phyloP scores from a whole-genome alignment of 2,888 invertebrate species.

The Zygogramma bicolorata region DNA sequence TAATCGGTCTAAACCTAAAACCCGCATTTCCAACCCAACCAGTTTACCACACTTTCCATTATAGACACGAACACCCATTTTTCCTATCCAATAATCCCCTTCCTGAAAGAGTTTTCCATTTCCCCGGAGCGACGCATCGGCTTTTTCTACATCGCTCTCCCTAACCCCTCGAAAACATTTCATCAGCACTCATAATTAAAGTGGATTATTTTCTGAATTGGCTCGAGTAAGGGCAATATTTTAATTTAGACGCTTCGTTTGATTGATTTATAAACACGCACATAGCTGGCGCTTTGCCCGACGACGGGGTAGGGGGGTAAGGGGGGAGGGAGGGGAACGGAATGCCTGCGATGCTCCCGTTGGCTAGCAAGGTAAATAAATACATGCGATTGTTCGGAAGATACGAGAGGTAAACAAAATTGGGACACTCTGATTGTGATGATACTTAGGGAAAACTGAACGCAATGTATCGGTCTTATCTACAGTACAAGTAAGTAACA shows the following conservation, averaged over 20 bases:
- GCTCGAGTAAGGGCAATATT: conserved; percentile 48
- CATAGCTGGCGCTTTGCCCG: conserved; percentile 29
- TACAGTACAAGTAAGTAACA: no score
- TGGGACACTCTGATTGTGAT: neutral
- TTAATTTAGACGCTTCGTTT: conserved; percentile 50
- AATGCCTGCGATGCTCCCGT: conserved; percentile 18
- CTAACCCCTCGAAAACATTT: conserved; percentile 44
- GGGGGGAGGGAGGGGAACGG: neutral
- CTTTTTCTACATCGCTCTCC: conserved; percentile 8
- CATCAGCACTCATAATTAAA: conserved; percentile 51
- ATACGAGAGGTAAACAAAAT: neutral
- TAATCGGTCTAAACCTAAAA: neutral
- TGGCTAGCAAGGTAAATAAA: conserved; percentile 21
- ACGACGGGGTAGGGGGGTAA: neutral
- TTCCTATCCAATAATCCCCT: neutral
- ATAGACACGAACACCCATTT: neutral
- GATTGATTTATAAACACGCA: conserved; percentile 52
- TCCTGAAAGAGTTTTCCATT: neutral
- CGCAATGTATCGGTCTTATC: no score
- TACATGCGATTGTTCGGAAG: conserved; percentile 7
- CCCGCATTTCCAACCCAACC: neutral
- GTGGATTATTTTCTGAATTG: conserved; percentile 51
- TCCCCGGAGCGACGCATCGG: neutral
- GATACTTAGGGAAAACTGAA: no score
- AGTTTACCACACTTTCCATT: neutral